Evolutionary conservation across 2,888 invertebrate species (phyloP), one percentile per base, ranked within the genome.

Genomic region (Pogonocherus hispidulus): DNA sequence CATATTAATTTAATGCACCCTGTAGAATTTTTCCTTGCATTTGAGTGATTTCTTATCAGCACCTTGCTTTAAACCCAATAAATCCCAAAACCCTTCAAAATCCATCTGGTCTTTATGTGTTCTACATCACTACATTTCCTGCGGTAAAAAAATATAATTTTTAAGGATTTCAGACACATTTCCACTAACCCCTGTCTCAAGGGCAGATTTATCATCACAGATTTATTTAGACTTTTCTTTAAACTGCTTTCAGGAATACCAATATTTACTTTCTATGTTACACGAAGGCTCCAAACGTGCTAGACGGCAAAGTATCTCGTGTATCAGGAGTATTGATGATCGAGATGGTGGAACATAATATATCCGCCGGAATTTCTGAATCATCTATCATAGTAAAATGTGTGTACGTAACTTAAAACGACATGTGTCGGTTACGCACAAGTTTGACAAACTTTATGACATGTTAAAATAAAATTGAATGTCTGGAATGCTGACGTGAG

Each of bases 351-450:
- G 27, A 18, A 27, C 59, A 23, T 47, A 32, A 27, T 23, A 47
- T 59, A 59, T 59, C 22, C 47, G 32, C 18, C 35, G 18, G 47
- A 59, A 59, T 59, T 47, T 59, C 47, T 14, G 27, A 46, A 59
- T 27, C 59, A 59, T 59, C 47, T 46, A 59, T 59, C 59, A 47
- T 59, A 47, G 59, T 47, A 47, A 35, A 59, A 59, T 46, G 32
- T 32, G 59, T 47, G 59, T 59, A 59, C 47, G 27, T 59, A 59
- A 59, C 59, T 19, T 23, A 35, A 59, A 35, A 47, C 32, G 59
- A 59, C 59, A 59, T 32, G 59, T 59, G 44, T 59, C 59, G 59
- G 16, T 47, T 59, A 47, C 23, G 47, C 27, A 41, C 16, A 47
- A 59, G 18, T 46, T 59, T 47, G 46, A 57, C 44, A 37, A 57